Conservation (phyloP, 1,140 invertebrate genomes). For the Drosophila azteca region DNA sequence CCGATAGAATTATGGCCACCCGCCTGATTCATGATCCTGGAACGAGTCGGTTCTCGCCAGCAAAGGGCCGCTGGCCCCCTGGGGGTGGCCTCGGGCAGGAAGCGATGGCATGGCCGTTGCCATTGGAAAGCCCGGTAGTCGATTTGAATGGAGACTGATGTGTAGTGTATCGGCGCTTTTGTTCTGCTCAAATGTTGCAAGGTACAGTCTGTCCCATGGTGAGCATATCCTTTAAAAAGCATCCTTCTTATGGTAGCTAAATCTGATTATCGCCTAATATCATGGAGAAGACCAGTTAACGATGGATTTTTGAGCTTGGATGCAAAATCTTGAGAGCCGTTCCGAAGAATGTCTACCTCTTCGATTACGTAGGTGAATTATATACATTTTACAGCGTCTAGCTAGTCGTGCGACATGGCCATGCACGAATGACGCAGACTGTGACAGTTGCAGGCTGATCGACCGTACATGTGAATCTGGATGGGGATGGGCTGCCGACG, state of each 20-base stretch:
- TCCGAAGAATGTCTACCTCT: too few relatives aligned
- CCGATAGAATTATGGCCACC: slow-evolving; percentile 75
- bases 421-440: slow-evolving; percentile 1
- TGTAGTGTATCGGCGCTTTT: slow-evolving; percentile 36
- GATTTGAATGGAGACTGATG: slow-evolving; percentile 54
- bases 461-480: slow-evolving; percentile 17
- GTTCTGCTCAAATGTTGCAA: not conserved
- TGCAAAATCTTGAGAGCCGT: too few relatives aligned
- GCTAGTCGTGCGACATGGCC: not conserved
- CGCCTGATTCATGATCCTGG: slow-evolving; percentile 73
- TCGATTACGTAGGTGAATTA: too few relatives aligned
- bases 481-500: slow-evolving; percentile 13
- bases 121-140: slow-evolving; percentile 50
- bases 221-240: not conserved
- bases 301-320: too few relatives aligned
- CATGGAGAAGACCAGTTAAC: too few relatives aligned
- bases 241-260: too few relatives aligned
- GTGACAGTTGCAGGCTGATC: slow-evolving; percentile 37
- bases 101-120: slow-evolving; percentile 16
- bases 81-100: slow-evolving; percentile 41
- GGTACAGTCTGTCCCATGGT: slow-evolving; percentile 3
- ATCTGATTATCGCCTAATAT: too few relatives aligned
- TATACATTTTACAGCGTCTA: too few relatives aligned
- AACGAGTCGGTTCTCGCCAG: slow-evolving; percentile 37
- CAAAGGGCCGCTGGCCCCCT: not conserved